phyloP scores from a whole-genome alignment of 2,888 invertebrate species.

The Athalia cordata region DNA sequence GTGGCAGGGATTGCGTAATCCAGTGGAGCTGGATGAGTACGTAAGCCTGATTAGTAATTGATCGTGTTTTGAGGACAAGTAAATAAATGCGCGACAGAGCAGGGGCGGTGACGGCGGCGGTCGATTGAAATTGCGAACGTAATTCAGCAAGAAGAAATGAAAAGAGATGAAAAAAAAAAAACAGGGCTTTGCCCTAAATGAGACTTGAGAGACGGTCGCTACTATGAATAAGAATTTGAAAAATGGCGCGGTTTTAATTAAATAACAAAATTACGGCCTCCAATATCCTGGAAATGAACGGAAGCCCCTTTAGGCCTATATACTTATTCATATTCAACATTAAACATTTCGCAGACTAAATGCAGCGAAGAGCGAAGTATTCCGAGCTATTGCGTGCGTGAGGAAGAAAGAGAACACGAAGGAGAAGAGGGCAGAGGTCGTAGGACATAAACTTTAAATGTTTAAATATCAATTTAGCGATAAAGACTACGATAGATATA shows the following conservation, averaged over 20 bases:
- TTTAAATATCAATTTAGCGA: background rate
- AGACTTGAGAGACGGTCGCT: background rate
- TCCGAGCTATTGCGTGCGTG: too few species aligned
- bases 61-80: conserved; percentile 3
- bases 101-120: background rate
- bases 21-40: background rate
- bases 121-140: background rate
- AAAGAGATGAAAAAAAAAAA: background rate
- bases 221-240: background rate
- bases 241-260: conserved; percentile 15
- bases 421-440: background rate
- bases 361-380: too few species aligned
- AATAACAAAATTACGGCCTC: conserved; percentile 8
- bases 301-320: background rate
- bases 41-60: conserved; percentile 25
- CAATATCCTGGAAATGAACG: conserved; percentile 5
- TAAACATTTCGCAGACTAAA: too few species aligned
- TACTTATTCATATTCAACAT: too few species aligned
- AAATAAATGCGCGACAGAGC: background rate
- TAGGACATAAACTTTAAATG: background rate
- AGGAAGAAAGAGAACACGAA: background rate
- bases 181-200: background rate
- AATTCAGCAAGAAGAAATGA: background rate
- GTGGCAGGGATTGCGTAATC: conserved; percentile 21
- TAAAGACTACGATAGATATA: too few species aligned